These are phyloP conservation scores for Cyprinodon brontotheroides DNA, from an alignment of 2,113 vertebrate species.

Conservation along the genomic window DNA sequence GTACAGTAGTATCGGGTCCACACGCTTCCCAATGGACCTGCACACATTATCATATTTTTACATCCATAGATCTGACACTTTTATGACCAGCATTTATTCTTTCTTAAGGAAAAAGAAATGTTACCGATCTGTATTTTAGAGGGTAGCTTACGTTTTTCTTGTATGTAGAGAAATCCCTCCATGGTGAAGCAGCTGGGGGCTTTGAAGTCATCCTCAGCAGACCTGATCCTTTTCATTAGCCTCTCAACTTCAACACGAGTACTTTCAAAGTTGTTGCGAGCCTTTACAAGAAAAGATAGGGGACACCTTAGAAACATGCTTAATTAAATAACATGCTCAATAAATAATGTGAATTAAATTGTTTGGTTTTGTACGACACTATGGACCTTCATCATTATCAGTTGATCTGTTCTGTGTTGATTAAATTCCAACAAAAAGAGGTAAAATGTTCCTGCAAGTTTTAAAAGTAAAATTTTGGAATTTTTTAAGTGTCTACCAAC, in stretches of 20 bases:
- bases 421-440: no score
- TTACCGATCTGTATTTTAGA: not conserved
- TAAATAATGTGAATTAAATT: not conserved
- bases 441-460: no score
- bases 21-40: conserved; percentile 93
- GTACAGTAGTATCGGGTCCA: conserved; percentile 98
- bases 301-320: not conserved
- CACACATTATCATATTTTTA: not conserved
- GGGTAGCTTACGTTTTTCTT: conserved; percentile 90
- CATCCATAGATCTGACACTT: not conserved
- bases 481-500: no score
- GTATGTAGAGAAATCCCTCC: conserved; percentile 96
- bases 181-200: conserved; percentile 93
- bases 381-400: no score
- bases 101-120: not conserved
- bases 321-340: not conserved
- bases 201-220: conserved; percentile 92
- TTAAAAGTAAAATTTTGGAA: no score
- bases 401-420: no score
- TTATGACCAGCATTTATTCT: not conserved
- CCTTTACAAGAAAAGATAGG: conserved; percentile 75
- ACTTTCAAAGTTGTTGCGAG: conserved; percentile 98
- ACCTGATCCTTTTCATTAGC: conserved; percentile 96
- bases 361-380: not conserved
- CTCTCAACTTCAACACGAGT: conserved; percentile 95